Evolutionary conservation across 2,888 invertebrate species (phyloP).

Genomic region (Leptopilina syphax): DNA sequence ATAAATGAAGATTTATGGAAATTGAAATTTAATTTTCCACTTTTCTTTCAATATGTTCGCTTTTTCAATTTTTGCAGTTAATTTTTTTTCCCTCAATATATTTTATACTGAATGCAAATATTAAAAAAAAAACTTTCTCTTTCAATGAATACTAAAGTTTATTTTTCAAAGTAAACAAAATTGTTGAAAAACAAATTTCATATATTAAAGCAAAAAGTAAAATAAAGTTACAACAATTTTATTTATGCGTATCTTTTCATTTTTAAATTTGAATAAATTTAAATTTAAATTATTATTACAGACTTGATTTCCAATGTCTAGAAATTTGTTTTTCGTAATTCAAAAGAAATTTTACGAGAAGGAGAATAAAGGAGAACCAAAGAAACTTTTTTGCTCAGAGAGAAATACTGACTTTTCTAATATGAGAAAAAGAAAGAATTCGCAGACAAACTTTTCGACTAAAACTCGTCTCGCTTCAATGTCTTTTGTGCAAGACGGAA

Average conservation of each 20-base stretch:
- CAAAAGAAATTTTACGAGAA: slow-evolving; percentile 5
- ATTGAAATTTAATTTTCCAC: slow-evolving; percentile 8
- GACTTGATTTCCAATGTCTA: slow-evolving; percentile 26
- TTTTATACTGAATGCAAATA: no score
- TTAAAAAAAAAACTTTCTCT: no score
- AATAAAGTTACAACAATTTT: no score
- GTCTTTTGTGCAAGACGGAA: not conserved
- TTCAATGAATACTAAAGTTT: no score
- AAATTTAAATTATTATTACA: slow-evolving; percentile 15
- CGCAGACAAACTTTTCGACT: slow-evolving; percentile 5
- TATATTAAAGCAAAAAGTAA: no score
- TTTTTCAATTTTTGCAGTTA: no score
- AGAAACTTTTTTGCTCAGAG: slow-evolving; percentile 12
- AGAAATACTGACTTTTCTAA: slow-evolving; percentile 25
- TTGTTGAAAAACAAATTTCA: no score
- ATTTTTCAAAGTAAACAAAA: no score
- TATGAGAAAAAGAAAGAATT: slow-evolving; percentile 6
- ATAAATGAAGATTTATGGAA: not conserved
- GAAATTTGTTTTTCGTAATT: slow-evolving; percentile 27
- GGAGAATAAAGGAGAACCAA: not conserved
- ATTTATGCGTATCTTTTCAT: no score
- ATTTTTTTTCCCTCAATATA: no score
- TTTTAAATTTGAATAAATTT: not conserved
- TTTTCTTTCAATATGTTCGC: not conserved
- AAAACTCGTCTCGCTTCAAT: not conserved